Evolutionary conservation across 2,888 invertebrate genomes (phyloP), one percentile per base, ranked within the genome.

Genomic region (Copidosoma aretas): DNA sequence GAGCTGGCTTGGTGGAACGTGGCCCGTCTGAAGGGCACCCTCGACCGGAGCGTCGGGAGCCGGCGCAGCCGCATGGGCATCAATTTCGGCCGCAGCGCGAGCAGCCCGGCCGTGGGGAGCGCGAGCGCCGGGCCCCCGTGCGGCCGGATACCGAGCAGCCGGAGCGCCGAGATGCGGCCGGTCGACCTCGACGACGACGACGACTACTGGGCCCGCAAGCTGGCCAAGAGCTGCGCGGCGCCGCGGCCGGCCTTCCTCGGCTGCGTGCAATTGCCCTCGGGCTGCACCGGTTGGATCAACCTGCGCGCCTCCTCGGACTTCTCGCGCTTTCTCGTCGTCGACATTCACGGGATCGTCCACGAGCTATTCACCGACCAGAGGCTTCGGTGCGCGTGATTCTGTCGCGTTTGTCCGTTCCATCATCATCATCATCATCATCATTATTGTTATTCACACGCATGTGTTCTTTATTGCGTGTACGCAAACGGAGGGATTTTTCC

Each of bases 1-100:
- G 82, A 83, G 65, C 32, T 84, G 43, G 80, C 77, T 15, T 82
- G 80, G 80, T 84, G 83, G 83, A 82, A 82, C 60, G 67, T 82
- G 3, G 46, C 74, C 15, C 64, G 70, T 4, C 52, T 78, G 53
- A 66, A 71, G 10, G 70, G 70, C n/a, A 1, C 43, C 17, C 62
- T 70, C 17, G 67, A 62, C 19, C 68, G 74, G 19, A 73, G 73
- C 61, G n/a, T n/a, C n/a, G 63, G 74, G 39, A 73, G 76, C 56
- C 75, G 73, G 57, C 75, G 71, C 25, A 79, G 76, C 68, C 76
- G 80, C 4, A 75, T 75, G 74, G 79, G 80, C 3, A 75, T 75
- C 74, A 79, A 80, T 14, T 74, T 79, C 22, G 74, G 62, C 60
- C 77, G 71, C 39, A 81, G 82, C 63, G 56, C 46, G 4, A 79